phyloP scores from a whole-genome alignment of 2,113 vertebrate species.

The Syrrhaptes paradoxus region DNA sequence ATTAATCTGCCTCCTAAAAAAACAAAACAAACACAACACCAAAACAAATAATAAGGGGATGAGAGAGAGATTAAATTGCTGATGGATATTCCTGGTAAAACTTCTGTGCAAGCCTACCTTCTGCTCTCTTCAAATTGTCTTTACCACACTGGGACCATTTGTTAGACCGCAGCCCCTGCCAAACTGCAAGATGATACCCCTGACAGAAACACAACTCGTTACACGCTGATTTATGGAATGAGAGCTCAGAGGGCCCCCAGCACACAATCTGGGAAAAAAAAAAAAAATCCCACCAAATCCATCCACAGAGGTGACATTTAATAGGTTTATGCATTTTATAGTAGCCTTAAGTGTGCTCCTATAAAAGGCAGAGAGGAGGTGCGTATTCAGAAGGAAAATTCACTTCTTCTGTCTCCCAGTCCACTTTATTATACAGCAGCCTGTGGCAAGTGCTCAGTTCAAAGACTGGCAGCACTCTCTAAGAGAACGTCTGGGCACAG shows the following conservation, averaged over 20 bases:
- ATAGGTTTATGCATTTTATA: conserved; percentile 41
- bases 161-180: background rate
- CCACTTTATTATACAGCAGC: background rate
- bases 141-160: background rate
- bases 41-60: background rate
- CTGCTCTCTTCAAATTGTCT: background rate
- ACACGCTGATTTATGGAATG: conserved; percentile 44
- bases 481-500: background rate
- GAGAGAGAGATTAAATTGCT: background rate
- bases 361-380: background rate
- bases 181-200: conserved; percentile 41
- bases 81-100: background rate
- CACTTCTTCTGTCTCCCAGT: background rate
- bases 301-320: conserved; percentile 35
- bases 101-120: background rate
- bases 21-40: background rate
- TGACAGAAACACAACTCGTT: conserved; percentile 64
- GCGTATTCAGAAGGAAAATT: conserved; percentile 35
- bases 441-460: background rate
- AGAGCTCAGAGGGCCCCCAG: background rate
- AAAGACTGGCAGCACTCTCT: background rate
- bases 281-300: background rate
- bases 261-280: background rate
- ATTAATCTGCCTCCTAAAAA: background rate
- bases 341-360: background rate